Evolutionary conservation across 2,888 invertebrate species (phyloP).

Genomic region (Chrysina gloriosa): DNA sequence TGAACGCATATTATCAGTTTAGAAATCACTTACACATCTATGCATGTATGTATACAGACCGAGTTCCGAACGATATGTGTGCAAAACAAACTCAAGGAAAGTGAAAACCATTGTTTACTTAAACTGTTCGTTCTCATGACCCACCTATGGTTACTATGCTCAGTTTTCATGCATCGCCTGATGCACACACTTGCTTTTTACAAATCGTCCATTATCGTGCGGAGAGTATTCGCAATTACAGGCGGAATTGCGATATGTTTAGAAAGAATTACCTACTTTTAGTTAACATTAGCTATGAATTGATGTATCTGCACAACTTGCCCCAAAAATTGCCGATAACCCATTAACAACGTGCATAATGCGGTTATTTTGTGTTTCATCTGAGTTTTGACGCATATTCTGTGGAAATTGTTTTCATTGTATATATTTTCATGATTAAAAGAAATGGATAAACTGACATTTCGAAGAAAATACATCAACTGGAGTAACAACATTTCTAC

Average conservation of each 20-base stretch:
- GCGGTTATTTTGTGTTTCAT: too few species aligned
- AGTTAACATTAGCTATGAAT: background rate
- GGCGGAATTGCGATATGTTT: background rate
- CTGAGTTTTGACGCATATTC: too few species aligned
- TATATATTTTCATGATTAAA: too few species aligned
- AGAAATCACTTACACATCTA: constrained; percentile 26
- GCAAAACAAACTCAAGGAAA: constrained; percentile 63
- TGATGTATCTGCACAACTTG: background rate
- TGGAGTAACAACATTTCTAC: too few species aligned
- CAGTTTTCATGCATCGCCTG: constrained; percentile 56
- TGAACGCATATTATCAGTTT: constrained; percentile 34
- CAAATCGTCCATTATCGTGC: background rate
- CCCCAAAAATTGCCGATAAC: too few species aligned
- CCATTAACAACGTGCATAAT: too few species aligned
- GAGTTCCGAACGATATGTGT: constrained; percentile 47
- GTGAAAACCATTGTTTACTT: constrained; percentile 63
- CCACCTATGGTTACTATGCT: constrained; percentile 51
- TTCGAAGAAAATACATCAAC: too few species aligned
- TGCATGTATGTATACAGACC: background rate
- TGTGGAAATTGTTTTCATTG: too few species aligned
- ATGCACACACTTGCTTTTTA: constrained; percentile 47
- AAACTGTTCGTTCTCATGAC: constrained; percentile 55
- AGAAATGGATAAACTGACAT: too few species aligned
- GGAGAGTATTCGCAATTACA: constrained; percentile 21
- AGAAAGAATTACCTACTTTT: background rate